Evolutionary conservation across 1,140 invertebrate genomes (phyloP).

Genomic region (Bombus polaris): DNA sequence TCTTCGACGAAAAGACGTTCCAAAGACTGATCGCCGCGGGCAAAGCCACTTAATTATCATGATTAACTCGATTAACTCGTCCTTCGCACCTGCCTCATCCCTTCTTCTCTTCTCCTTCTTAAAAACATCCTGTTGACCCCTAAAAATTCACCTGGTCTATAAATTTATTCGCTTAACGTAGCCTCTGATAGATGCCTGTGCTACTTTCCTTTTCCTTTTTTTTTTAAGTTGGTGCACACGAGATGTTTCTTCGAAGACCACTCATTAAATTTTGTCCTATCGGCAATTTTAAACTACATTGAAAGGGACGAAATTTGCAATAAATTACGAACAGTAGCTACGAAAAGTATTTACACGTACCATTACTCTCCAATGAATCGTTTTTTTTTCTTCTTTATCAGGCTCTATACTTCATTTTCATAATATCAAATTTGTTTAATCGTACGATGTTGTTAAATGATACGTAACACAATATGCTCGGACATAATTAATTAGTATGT

Average conservation of each 20-base stretch:
- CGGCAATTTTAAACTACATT: background rate
- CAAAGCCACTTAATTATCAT: conserved; percentile 14
- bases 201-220: too few relatives aligned
- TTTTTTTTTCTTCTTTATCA: too few relatives aligned
- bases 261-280: background rate
- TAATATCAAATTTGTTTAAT: too few relatives aligned
- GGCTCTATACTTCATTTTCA: too few relatives aligned
- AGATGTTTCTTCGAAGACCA: background rate
- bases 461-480: too few relatives aligned
- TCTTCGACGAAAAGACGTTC: background rate
- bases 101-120: too few relatives aligned
- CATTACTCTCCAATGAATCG: too few relatives aligned
- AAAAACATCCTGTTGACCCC: background rate
- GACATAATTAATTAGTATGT: too few relatives aligned
- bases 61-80: conserved; percentile 31
- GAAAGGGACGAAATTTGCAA: background rate
- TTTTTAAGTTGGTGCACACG: background rate
- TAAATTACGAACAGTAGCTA: background rate
- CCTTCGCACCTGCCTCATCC: background rate
- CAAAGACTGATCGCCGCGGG: background rate
- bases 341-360: background rate
- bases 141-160: background rate
- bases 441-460: too few relatives aligned
- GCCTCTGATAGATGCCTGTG: background rate
- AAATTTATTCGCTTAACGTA: background rate